Evolutionary conservation across 1,140 invertebrate species (phyloP).

Genomic region (Cephus cinctus): DNA sequence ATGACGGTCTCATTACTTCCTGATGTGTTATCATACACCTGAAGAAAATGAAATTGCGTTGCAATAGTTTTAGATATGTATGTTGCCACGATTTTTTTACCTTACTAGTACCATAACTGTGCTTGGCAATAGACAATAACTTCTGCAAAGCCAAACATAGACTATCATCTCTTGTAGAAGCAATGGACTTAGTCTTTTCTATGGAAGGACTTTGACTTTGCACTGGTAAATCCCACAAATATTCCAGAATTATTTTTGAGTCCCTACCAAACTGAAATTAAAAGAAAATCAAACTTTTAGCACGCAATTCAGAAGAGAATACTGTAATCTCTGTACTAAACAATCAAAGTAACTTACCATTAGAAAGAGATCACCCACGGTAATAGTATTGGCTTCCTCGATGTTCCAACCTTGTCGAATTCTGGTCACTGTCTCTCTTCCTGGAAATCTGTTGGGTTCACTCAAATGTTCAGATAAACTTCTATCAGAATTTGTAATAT

Average conservation of each 20-base stretch:
- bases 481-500: slow-evolving; percentile 33
- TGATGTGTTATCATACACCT: slow-evolving; percentile 48
- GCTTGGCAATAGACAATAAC: slow-evolving; percentile 62
- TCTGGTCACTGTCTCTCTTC: slow-evolving; percentile 57
- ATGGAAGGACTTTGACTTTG: slow-evolving; percentile 22
- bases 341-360: slow-evolving; percentile 61
- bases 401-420: slow-evolving; percentile 78
- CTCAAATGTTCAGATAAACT: slow-evolving; percentile 15
- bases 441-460: slow-evolving; percentile 47
- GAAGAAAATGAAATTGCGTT: slow-evolving; percentile 11
- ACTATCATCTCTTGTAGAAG: slow-evolving; percentile 31
- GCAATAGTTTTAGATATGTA: not conserved
- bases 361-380: slow-evolving; percentile 86
- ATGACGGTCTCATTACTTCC: slow-evolving; percentile 52
- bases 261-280: slow-evolving; percentile 72
- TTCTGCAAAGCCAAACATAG: slow-evolving; percentile 57
- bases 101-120: slow-evolving; percentile 51
- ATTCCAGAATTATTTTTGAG: slow-evolving; percentile 77
- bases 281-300: slow-evolving; percentile 1
- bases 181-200: slow-evolving; percentile 24
- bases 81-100: slow-evolving; percentile 22
- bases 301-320: slow-evolving; percentile 11
- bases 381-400: slow-evolving; percentile 72
- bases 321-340: slow-evolving; percentile 15
- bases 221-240: slow-evolving; percentile 70